Conservation (phyloP, 2,113 vertebrate species). For the Papio anubis region DNA sequence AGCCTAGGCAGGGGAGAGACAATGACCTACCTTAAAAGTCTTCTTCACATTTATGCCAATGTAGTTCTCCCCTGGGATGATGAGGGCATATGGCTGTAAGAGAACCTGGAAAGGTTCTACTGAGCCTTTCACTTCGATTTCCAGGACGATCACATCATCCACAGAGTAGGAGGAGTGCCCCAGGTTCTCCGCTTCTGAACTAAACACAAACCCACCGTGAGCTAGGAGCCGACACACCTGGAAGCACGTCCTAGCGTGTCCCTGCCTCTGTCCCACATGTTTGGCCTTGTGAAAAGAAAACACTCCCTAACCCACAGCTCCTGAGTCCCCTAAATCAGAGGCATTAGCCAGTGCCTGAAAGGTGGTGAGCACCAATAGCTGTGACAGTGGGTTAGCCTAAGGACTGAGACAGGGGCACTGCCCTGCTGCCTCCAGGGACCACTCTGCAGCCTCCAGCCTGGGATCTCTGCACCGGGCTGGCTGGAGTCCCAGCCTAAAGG, state of each 20-base stretch:
- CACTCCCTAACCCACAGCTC: not conserved
- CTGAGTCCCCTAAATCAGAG: not conserved
- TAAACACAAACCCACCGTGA: constrained; percentile 45
- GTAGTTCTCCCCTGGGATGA: constrained; percentile 91
- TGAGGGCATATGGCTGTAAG: constrained; percentile 91
- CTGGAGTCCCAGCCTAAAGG: not conserved
- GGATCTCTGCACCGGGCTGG: not conserved
- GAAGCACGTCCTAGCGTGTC: accelerated
- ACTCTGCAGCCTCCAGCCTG: accelerated
- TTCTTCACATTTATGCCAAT: constrained; percentile 85
- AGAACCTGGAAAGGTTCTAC: constrained; percentile 89
- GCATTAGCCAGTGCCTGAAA: not conserved
- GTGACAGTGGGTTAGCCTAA: too few relatives aligned
- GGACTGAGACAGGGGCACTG: not conserved
- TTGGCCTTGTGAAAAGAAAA: not conserved
- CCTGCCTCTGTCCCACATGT: not conserved
- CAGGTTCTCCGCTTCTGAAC: constrained; percentile 56
- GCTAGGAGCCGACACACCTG: accelerated
- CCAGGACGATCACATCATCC: constrained; percentile 87
- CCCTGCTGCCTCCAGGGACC: not conserved
- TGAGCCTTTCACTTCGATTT: constrained; percentile 92
- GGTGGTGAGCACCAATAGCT: accelerated
- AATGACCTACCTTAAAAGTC: constrained; percentile 87
- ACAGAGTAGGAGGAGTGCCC: constrained; percentile 44
- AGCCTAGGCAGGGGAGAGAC: not conserved